Conservation (phyloP, 2,797 vertebrate genomes). For the Sebastes oblongus region DNA sequence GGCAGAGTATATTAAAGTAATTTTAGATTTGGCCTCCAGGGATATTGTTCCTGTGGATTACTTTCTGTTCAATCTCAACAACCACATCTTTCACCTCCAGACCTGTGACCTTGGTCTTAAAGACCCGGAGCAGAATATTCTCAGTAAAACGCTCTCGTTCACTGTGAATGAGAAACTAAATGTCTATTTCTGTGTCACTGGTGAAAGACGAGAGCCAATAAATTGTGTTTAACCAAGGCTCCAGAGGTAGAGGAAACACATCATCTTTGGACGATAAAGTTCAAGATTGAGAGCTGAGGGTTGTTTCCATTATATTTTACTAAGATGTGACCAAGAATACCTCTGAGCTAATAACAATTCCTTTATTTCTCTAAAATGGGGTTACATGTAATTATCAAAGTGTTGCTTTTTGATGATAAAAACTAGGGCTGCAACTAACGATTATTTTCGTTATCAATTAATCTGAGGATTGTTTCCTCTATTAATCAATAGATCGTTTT, state of each 20-base stretch:
- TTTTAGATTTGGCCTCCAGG: neutral
- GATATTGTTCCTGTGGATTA: conserved; percentile 3
- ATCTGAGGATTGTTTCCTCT: neutral
- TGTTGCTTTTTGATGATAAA: neutral
- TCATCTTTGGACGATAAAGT: neutral
- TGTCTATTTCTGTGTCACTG: neutral
- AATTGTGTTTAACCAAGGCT: neutral
- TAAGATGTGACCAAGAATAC: neutral
- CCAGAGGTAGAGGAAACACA: neutral
- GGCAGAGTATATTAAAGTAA: neutral
- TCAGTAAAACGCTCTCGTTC: neutral
- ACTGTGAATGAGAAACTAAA: neutral
- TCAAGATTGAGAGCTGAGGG: neutral
- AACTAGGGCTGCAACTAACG: neutral
- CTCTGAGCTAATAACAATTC: neutral
- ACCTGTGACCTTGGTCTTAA: neutral
- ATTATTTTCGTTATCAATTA: neutral
- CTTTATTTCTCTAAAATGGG: neutral
- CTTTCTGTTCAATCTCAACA: conserved; percentile 12
- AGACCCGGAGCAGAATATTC: neutral
- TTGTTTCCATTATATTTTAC: neutral
- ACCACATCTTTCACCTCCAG: neutral
- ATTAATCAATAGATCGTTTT: neutral
- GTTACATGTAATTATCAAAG: neutral
- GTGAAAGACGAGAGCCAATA: neutral